Evolutionary conservation across 2,888 invertebrate species (phyloP).

Genomic region (Rhimphoctona megacephalus): DNA sequence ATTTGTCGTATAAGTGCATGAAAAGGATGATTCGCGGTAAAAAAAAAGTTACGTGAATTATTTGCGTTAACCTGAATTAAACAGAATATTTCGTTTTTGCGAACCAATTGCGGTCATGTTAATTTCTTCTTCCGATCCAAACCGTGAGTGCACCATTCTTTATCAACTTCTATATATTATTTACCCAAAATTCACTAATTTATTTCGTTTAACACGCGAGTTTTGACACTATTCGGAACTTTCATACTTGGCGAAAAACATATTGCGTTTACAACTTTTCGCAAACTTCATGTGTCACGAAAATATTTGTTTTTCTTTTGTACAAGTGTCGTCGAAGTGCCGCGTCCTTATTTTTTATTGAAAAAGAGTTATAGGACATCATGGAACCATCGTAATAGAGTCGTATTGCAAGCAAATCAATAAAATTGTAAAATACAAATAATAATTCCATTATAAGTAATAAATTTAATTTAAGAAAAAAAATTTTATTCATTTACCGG

Average conservation of each 20-base stretch:
- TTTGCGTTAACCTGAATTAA: constrained; percentile 9
- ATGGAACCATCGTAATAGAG: background rate
- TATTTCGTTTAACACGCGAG: background rate
- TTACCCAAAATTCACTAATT: constrained; percentile 8
- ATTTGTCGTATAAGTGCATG: background rate
- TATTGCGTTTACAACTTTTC: constrained; percentile 28
- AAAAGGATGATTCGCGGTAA: background rate
- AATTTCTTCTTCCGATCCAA: background rate
- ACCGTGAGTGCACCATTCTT: constrained; percentile 10
- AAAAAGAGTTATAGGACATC: background rate
- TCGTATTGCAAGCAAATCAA: background rate
- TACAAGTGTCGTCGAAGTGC: background rate
- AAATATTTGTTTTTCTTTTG: constrained; percentile 14
- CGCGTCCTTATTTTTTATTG: constrained; percentile 26
- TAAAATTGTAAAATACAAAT: background rate
- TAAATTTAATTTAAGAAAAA: no score
- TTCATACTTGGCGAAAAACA: constrained; percentile 22
- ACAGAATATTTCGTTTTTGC: no score
- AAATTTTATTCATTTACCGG: no score
- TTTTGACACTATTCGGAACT: constrained; percentile 13
- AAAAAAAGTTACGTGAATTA: constrained; percentile 2
- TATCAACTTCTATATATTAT: constrained; percentile 9
- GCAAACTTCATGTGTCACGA: constrained; percentile 50
- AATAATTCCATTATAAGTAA: no score
- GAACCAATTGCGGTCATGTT: background rate